phyloP scores from a whole-genome alignment of 2,888 invertebrate genomes.

The Phlogophora meticulosa region DNA sequence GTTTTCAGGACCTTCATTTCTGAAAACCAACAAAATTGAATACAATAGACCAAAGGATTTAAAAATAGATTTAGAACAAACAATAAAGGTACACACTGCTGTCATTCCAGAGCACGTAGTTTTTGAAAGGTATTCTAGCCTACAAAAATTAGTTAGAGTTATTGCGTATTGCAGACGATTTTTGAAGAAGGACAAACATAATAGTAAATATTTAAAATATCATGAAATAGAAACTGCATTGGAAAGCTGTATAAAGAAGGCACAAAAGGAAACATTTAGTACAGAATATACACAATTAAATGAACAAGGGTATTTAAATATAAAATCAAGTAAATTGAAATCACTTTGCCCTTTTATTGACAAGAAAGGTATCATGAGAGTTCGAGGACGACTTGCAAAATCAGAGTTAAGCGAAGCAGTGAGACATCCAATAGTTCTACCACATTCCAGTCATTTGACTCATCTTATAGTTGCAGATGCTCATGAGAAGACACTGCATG shows the following conservation, averaged over 20 bases:
- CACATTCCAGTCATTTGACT: constrained; percentile 1
- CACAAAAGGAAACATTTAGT: too few species aligned
- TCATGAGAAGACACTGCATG: constrained; percentile 3
- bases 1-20: constrained; percentile 33
- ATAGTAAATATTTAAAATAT: background rate
- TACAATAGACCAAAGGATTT: constrained; percentile 11
- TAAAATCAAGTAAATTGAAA: background rate
- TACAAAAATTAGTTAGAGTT: background rate
- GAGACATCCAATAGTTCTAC: too few species aligned
- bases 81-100: background rate
- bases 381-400: constrained; percentile 11
- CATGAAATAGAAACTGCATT: background rate
- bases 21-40: background rate
- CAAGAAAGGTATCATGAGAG: constrained; percentile 1
- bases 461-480: constrained; percentile 10
- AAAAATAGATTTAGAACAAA: constrained; percentile 5
- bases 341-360: constrained; percentile 5
- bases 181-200: constrained; percentile 1
- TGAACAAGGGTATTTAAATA: background rate
- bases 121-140: background rate
- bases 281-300: constrained; percentile 5
- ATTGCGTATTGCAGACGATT: constrained; percentile 4
- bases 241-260: background rate
- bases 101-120: background rate
- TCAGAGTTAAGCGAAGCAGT: background rate